A percentile compares a stretch with the other conserved stretches of the same genome.
Conservation (phyloP, 2,888 invertebrate species). For the Ametastegia equiseti region DNA sequence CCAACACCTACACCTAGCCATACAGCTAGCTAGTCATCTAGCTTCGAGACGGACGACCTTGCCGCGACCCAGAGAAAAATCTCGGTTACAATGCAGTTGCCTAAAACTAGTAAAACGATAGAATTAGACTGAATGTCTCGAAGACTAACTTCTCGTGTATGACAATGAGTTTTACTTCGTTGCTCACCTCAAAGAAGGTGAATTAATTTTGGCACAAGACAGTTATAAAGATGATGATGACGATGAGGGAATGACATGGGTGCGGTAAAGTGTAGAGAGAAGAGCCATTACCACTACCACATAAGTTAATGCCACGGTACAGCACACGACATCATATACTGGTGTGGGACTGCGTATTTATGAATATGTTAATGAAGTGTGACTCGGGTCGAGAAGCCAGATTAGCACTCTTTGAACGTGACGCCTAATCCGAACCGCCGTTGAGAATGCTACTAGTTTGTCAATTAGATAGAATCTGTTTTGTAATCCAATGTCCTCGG, state of each 20-base stretch:
- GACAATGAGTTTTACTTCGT: no score
- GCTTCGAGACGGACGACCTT: not conserved
- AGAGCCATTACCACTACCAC: not conserved
- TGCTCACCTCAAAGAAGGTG: no score
- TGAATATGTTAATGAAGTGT: constrained; percentile 11
- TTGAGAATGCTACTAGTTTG: not conserved
- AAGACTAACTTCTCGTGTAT: no score
- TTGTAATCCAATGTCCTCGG: constrained; percentile 2
- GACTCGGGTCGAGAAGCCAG: not conserved
- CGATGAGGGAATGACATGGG: not conserved
- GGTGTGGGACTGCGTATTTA: not conserved
- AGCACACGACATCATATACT: not conserved
- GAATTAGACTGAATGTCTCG: no score
- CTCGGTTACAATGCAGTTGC: no score
- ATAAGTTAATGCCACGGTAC: no score
- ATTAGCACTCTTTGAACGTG: not conserved
- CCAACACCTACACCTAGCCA: not conserved
- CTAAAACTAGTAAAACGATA: no score
- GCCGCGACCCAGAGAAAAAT: not conserved
- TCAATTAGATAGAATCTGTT: not conserved
- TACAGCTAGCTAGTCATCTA: not conserved
- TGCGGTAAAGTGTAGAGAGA: not conserved
- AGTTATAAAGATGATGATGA: not conserved
- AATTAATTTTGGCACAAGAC: not conserved
- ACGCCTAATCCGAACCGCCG: not conserved